These are phyloP conservation scores for Ptiloglossa arizonensis DNA, from an alignment of 1,140 invertebrate genomes.

Conservation along the genomic window DNA sequence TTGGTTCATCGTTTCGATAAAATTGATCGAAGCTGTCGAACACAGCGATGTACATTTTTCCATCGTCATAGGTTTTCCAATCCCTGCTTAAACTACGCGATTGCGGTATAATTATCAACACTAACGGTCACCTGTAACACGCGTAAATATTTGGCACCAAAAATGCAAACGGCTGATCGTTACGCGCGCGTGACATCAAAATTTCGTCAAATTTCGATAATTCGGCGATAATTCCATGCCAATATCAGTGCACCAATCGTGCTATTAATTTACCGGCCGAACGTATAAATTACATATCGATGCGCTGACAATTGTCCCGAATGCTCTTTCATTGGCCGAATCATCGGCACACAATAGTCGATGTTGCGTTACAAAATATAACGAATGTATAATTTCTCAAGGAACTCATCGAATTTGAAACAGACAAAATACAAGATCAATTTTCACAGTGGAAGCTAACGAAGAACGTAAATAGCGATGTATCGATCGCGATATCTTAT, in stretches of 20 bases:
- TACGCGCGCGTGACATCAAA: conserved; percentile 10
- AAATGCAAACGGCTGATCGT: background rate
- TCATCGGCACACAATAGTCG: background rate
- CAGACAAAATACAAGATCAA: no score
- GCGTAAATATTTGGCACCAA: conserved; percentile 31
- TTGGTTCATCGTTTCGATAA: conserved; percentile 10
- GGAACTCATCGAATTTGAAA: no score
- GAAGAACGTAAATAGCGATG: no score
- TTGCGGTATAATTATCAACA: conserved; percentile 9
- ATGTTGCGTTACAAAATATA: no score
- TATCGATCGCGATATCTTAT: no score
- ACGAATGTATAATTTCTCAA: no score
- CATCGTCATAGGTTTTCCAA: background rate
- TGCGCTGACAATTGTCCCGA: background rate
- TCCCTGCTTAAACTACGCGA: background rate
- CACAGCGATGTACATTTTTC: background rate
- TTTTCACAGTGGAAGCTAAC: no score
- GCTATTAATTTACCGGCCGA: conserved; percentile 46
- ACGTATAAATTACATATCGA: conserved; percentile 47
- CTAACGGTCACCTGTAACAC: conserved; percentile 3
- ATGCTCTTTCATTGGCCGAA: background rate
- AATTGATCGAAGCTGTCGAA: background rate
- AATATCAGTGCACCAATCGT: conserved; percentile 43
- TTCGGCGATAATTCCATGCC: conserved; percentile 43
- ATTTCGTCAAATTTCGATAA: conserved; percentile 55